Conservation (phyloP, 2,113 vertebrate genomes). For the Thalassarche chlororhynchos region DNA sequence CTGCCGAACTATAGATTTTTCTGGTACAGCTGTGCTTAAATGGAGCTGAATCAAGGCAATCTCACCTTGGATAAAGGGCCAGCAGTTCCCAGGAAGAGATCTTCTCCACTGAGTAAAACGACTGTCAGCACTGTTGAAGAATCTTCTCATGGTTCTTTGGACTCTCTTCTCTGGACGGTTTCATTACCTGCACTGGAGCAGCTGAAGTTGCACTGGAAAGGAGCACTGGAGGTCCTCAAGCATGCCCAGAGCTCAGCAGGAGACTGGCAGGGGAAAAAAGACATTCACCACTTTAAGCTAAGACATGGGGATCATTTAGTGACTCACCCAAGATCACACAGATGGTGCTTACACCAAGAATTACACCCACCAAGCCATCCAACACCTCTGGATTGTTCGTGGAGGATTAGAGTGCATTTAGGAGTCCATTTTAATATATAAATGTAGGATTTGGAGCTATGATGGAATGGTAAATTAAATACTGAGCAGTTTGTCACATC, state of each 20-base stretch:
- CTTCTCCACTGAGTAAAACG: neutral
- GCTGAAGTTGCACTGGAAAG: neutral
- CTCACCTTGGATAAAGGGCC: neutral
- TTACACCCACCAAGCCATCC: neutral
- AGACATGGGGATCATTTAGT: neutral
- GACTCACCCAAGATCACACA: neutral
- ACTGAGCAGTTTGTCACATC: neutral
- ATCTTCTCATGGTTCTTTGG: neutral
- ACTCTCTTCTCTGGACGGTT: neutral
- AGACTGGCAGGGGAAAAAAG: neutral
- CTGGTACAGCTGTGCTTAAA: neutral
- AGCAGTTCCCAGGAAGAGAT: neutral
- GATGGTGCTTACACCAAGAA: neutral
- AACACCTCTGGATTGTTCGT: neutral
- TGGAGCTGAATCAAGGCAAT: neutral
- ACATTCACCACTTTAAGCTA: neutral
- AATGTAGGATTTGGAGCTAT: neutral
- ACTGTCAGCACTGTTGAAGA: neutral
- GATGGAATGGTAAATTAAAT: slow-evolving; percentile 17
- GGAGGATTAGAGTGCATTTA: neutral
- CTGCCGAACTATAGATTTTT: neutral
- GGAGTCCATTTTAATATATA: slow-evolving; percentile 2
- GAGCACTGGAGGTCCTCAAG: neutral
- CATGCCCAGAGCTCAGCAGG: neutral
- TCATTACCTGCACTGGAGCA: neutral